phyloP scores from a whole-genome alignment of 2,888 invertebrate genomes.

The Chloroclysta siterata region DNA sequence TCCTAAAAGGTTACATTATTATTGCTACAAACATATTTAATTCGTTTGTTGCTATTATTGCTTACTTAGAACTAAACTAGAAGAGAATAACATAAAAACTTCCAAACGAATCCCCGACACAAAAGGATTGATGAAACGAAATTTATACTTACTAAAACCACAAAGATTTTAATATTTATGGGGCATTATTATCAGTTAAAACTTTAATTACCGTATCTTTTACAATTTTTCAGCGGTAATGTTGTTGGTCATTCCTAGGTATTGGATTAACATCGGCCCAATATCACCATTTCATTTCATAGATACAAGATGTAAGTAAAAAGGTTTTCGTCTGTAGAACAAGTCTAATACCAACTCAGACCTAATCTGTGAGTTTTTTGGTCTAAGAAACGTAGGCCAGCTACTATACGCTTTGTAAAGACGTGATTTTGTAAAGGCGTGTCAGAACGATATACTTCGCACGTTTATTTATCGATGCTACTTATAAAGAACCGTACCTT shows the following conservation, averaged over 20 bases:
- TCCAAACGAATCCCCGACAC: neutral
- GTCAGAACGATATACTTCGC: neutral
- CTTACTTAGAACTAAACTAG: neutral
- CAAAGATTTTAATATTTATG: too few species aligned
- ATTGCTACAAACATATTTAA: neutral
- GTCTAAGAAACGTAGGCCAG: slow-evolving; percentile 2
- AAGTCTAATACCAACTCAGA: neutral
- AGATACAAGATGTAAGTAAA: neutral
- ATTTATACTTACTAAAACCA: too few species aligned
- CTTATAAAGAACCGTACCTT: neutral
- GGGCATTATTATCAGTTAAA: neutral
- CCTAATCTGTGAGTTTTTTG: neutral
- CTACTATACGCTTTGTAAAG: neutral
- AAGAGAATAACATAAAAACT: neutral
- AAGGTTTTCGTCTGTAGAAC: neutral
- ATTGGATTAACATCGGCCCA: neutral
- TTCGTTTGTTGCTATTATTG: neutral
- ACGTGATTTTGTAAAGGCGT: slow-evolving; percentile 6
- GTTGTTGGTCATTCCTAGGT: neutral
- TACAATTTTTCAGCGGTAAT: neutral
- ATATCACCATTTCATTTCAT: neutral
- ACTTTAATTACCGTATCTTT: neutral
- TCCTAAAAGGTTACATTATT: neutral
- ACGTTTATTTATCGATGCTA: neutral
- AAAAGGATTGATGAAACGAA: too few species aligned